These are phyloP conservation scores for Cryptus viduatorius DNA, from an alignment of 2,888 invertebrate genomes.

Conservation along the genomic window DNA sequence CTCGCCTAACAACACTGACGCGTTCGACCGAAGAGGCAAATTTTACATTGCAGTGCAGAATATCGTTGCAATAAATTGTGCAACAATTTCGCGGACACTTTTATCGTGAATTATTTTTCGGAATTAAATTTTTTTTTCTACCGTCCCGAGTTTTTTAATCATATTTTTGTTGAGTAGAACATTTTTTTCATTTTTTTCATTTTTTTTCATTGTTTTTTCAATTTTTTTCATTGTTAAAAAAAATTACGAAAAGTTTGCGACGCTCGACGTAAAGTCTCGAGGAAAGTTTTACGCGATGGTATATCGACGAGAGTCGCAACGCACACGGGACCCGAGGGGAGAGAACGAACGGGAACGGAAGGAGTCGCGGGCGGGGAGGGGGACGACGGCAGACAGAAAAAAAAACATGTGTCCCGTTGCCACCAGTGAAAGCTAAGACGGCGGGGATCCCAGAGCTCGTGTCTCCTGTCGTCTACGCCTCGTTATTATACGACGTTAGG, in stretches of 20 bases:
- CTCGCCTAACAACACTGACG: not conserved
- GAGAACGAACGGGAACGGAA: conserved; percentile 28
- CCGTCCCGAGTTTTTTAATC: not conserved
- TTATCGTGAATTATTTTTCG: no score
- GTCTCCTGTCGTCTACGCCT: conserved; percentile 37
- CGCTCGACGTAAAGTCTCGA: not conserved
- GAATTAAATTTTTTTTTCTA: no score
- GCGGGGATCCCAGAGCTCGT: conserved; percentile 8
- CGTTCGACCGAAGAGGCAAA: not conserved
- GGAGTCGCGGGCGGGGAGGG: conserved; percentile 1
- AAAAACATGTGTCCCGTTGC: conserved; percentile 15
- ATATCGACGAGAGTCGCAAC: conserved; percentile 11
- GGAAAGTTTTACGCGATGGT: conserved; percentile 16
- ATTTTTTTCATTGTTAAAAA: not conserved
- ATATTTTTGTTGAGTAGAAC: not conserved
- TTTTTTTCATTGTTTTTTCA: not conserved
- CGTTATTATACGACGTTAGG: conserved; percentile 35
- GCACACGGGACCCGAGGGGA: not conserved
- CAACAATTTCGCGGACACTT: no score
- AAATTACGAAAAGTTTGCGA: not conserved
- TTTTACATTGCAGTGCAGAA: not conserved
- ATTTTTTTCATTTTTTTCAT: no score
- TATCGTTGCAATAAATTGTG: no score
- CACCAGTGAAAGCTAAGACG: conserved; percentile 13
- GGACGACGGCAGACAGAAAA: not conserved